Percentiles rank a stretch among this genome's conserved stretches.
Evolutionary conservation across 2,888 invertebrate genomes (phyloP).

Genomic region (Tenthredo distinguenda): DNA sequence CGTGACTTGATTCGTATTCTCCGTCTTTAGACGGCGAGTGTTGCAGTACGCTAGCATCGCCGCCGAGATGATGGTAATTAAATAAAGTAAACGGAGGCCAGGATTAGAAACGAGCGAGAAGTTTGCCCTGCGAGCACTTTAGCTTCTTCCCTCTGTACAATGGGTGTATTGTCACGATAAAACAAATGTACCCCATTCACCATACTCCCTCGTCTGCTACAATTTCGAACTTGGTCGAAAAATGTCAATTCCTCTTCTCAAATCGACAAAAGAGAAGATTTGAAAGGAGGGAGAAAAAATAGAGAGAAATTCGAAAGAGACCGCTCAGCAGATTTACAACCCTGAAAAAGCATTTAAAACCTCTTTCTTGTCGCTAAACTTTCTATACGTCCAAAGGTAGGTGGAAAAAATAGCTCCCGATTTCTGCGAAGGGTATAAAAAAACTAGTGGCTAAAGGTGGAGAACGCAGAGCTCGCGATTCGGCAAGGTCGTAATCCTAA

Average conservation of each 20-base stretch:
- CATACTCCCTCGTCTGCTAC: background rate
- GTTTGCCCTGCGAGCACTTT: conserved; percentile 49
- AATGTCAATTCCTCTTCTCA: conserved; percentile 6
- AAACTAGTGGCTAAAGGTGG: conserved; percentile 3
- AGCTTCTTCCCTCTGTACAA: conserved; percentile 48
- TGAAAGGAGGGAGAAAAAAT: background rate
- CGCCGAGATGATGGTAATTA: conserved; percentile 60
- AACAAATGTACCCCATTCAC: conserved; percentile 15
- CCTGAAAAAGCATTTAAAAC: background rate
- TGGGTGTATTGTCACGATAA: conserved; percentile 48
- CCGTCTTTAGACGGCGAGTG: conserved; percentile 22
- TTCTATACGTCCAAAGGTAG: background rate
- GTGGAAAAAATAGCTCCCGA: conserved; percentile 10
- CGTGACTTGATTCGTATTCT: conserved; percentile 52
- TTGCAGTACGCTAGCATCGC: conserved; percentile 24
- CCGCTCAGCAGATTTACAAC: background rate
- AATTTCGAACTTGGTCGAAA: background rate
- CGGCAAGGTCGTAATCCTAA: conserved; percentile 46
- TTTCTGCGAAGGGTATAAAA: background rate
- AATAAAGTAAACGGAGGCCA: conserved; percentile 60
- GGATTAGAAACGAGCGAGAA: conserved; percentile 44
- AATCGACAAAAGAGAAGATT: background rate
- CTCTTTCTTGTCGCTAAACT: conserved; percentile 10
- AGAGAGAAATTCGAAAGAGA: background rate
- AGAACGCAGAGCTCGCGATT: background rate